phyloP scores from a whole-genome alignment of 2,113 vertebrate genomes.

The Oostethus manadensis region DNA sequence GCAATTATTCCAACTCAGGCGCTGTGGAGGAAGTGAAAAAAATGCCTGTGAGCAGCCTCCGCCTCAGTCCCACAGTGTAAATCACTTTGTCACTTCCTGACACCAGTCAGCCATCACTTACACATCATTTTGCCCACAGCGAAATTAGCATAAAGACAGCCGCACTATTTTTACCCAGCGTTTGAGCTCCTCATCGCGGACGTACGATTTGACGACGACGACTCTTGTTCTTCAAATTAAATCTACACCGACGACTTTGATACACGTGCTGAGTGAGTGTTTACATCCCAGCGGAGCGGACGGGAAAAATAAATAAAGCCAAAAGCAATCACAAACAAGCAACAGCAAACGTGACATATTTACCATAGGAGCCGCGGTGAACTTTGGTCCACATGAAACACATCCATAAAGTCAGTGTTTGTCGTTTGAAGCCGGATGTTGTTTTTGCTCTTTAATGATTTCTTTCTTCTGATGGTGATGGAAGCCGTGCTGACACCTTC shows the following conservation, averaged over 20 bases:
- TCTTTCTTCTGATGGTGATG: conserved; percentile 79
- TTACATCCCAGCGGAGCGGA: conserved; percentile 65
- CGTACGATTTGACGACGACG: conserved; percentile 60
- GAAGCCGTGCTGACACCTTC: conserved; percentile 89
- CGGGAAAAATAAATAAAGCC: conserved; percentile 65
- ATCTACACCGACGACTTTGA: conserved; percentile 70
- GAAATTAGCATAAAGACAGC: conserved; percentile 41
- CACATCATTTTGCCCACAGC: conserved; percentile 39
- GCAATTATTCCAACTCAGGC: not conserved
- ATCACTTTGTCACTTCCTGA: conserved; percentile 31
- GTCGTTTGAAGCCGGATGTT: conserved; percentile 72
- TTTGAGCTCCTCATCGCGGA: conserved; percentile 42
- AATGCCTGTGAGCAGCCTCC: not conserved
- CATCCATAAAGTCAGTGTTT: conserved; percentile 77
- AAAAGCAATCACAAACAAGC: conserved; percentile 65
- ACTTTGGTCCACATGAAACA: conserved; percentile 71
- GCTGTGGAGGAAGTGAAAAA: not conserved
- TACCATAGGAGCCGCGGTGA: conserved; percentile 66
- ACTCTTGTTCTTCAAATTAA: conserved; percentile 65
- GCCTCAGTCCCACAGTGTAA: not conserved
- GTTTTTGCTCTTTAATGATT: conserved; percentile 77
- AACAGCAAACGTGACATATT: conserved; percentile 71
- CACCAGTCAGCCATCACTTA: conserved; percentile 39
- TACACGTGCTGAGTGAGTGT: conserved; percentile 61
- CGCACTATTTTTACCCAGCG: conserved; percentile 49